A percentile compares a stretch with the other conserved stretches of the same genome.
phyloP scores from a whole-genome alignment of 1,140 invertebrate genomes.

The Brachionus rubens region DNA sequence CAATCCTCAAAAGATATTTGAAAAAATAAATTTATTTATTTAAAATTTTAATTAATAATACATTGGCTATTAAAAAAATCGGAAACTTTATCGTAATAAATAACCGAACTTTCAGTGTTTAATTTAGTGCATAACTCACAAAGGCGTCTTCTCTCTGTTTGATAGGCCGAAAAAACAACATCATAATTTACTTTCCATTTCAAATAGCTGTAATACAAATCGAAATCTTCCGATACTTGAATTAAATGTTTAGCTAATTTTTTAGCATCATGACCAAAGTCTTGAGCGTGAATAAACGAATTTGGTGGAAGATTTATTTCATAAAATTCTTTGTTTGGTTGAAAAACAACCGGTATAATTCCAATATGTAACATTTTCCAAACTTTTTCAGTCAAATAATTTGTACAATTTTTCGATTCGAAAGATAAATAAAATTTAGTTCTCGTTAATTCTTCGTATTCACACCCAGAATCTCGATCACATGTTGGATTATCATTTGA shows the following conservation, averaged over 20 bases:
- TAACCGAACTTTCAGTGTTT: conserved; percentile 25
- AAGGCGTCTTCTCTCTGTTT: neutral
- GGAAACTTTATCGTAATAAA: conserved; percentile 7
- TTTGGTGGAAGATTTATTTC: conserved; percentile 12
- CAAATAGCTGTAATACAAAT: conserved; percentile 2
- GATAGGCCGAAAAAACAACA: neutral
- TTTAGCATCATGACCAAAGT: neutral
- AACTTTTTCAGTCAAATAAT: conserved; percentile 45
- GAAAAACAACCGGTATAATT: conserved; percentile 25
- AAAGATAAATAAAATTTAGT: conserved; percentile 46
- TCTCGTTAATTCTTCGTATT: neutral
- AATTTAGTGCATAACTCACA: conserved; percentile 40
- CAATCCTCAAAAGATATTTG: neutral
- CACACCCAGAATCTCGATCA: conserved; percentile 1
- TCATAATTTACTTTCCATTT: conserved; percentile 26
- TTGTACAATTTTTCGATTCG: conserved; percentile 41
- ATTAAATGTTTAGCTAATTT: conserved; percentile 4
- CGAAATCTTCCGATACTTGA: neutral
- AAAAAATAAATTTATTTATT: neutral
- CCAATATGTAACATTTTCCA: conserved; percentile 13
- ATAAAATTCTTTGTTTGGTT: neutral
- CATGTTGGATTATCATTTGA: neutral
- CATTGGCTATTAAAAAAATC: conserved; percentile 20
- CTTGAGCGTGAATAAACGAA: conserved; percentile 36
- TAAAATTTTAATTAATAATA: neutral